Evolutionary conservation across 2,888 invertebrate species (phyloP), one percentile per base, ranked within the genome.

Genomic region (Ctena decussata): DNA sequence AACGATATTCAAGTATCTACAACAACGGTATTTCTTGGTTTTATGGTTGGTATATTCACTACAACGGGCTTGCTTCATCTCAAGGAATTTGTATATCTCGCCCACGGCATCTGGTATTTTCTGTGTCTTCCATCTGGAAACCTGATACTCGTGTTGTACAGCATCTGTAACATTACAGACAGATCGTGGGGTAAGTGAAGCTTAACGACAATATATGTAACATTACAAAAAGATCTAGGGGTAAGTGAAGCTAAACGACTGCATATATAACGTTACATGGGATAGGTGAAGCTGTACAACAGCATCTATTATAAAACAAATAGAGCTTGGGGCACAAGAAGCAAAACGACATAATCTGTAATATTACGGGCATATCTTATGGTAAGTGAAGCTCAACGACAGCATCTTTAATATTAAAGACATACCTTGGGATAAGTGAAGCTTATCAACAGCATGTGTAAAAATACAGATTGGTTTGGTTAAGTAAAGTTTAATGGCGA

Each of bases 111-210:
- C 12, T 94, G 94, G 92, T 95, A 93, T 79, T 91, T 95, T 35
- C 88, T 94, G 27, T 94, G 94, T 86, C 89, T 95, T 0, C 95
- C 95, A 5, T 93, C 95, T 1, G 94, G 93, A 1, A 94, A 93
- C 83, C 90, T 95, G 18, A 81, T 95, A 12, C 90, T 95, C 32
- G 92, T 92, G 41, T 89, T 94, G 37, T 95, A 95, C 92, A 94
- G 94, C 80, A 86, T 94, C 18, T 93, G 93, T 70, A 95, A 95
- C 89, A 91, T 95, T 77, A 95, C 94, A 0, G 95, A 95, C 81
- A 86, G 93, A 44, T 94, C 94, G 0, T 95, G 95, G 95, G 95
- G 94, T 94, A 89, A 46, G 46, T 21, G 8, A 44, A 44, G 8
- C 44, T 18, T n/a, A n/a, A n/a, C n/a, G n/a, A n/a, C n/a, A n/a